phyloP scores from a whole-genome alignment of 2,797 vertebrate genomes.

The Scyliorhinus canicula region DNA sequence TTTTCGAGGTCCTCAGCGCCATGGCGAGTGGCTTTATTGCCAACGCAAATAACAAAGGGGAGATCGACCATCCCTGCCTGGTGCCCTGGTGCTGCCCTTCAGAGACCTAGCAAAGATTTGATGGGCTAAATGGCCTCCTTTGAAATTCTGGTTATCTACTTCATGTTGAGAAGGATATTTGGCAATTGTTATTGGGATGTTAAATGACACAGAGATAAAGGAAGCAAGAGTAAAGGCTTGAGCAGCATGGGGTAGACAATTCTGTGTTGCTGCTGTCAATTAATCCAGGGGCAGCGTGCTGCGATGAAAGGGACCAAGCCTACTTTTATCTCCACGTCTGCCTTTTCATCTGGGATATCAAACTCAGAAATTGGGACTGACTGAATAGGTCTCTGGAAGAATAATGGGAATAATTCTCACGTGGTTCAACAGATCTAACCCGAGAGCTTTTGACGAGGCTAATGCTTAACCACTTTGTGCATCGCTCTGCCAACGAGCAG shows the following conservation, averaged over 20 bases:
- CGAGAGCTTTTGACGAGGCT: not conserved
- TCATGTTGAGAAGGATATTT: not conserved
- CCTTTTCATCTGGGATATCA: not conserved
- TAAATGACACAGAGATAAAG: too few relatives aligned
- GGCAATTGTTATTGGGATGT: not conserved
- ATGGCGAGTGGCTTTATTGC: too few relatives aligned
- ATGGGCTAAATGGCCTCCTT: not conserved
- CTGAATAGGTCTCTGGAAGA: not conserved
- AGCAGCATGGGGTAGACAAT: not conserved
- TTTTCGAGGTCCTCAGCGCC: too few relatives aligned
- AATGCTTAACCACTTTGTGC: not conserved
- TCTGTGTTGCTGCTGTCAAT: not conserved
- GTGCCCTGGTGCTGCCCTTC: too few relatives aligned
- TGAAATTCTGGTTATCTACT: too few relatives aligned
- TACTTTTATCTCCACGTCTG: not conserved
- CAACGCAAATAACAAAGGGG: too few relatives aligned
- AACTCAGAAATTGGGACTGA: not conserved
- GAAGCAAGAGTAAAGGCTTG: not conserved
- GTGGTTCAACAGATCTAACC: not conserved
- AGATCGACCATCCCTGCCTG: too few relatives aligned
- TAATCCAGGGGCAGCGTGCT: not conserved
- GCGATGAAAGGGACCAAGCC: not conserved
- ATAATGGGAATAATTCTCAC: not conserved
- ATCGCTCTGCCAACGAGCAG: not conserved
- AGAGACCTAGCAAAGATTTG: not conserved